Base-by-base conservation (phyloP, 2,888 invertebrate genomes). In the Dioctria linearis region DNA sequence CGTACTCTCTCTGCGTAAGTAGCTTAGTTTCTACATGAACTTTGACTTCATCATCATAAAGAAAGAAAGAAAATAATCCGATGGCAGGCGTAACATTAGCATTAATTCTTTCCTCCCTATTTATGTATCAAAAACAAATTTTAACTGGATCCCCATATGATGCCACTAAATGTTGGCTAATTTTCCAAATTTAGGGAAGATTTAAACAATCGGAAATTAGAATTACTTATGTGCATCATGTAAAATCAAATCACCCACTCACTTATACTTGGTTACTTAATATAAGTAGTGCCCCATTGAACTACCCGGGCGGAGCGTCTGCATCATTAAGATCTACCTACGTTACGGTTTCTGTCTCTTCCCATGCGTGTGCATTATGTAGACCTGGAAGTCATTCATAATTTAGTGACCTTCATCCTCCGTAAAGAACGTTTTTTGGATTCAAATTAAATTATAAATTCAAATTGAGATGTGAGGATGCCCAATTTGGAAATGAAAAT, bases 391-490 rank as follows among this genome's bases (percentile, higher is more conserved):
- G 13, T 9, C 43, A 46, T 8, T 46, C 46, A 49, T 67, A 67
- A 67, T 67, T 67, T 67, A 67, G 25, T 46, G 67, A 13, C 13
- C 67, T 42, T 67, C 25, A 25, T 25, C 2, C 25, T 25, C 25
- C 67, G 67, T 25, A 8, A 49, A 46, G 67, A 4, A 67, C 11
- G 40, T 67, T 67, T 46, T 67, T 67, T 46, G 25, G 13, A 25
- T 43, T 46, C 46, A 67, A 67, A 67, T 67, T 67, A 67, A 67
- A 67, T 67, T 67, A 67, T 67, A 67, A 13, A 67, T 67, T 67
- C 67, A 67, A 67, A 67, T 67, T 67, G 67, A 43, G 8, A 3
- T 67, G 67, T 25, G 67, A 46, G 43, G 9, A 4, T 57, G 51
- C 51, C 67, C 46, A 42, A 13, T 25, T 25, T 46, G 46, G 67